Evolutionary conservation across 2,797 vertebrate genomes (phyloP).

Genomic region (Dendrocincla tyrannina): DNA sequence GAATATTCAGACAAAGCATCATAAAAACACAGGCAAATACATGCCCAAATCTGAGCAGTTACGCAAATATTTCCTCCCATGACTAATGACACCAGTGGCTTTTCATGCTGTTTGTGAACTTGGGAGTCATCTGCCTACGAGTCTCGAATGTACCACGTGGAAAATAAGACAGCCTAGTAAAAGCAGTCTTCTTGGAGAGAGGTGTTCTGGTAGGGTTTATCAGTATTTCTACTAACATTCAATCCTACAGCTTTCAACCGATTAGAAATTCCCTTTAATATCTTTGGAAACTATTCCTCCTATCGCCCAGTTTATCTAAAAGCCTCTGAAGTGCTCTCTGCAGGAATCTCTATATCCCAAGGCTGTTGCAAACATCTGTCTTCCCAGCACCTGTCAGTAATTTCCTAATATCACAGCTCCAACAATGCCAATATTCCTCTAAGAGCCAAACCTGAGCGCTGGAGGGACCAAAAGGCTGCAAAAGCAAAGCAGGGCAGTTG

Average conservation of each 20-base stretch:
- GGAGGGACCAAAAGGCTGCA: neutral
- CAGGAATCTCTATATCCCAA: neutral
- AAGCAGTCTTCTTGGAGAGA: neutral
- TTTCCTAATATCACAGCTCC: neutral
- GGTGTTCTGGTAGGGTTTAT: neutral
- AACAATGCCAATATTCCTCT: neutral
- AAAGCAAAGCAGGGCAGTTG: neutral
- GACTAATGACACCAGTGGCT: slow-evolving; percentile 11
- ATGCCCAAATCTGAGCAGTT: neutral
- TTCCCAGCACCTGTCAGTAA: neutral
- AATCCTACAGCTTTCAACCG: neutral
- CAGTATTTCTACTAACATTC: neutral
- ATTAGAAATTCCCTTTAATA: neutral
- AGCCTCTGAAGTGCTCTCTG: neutral
- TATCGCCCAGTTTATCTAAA: neutral
- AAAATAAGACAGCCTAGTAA: neutral
- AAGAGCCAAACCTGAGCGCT: neutral
- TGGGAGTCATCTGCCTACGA: neutral
- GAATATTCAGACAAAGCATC: neutral
- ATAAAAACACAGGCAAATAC: slow-evolving; percentile 23
- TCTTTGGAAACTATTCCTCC: neutral
- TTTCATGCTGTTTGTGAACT: neutral
- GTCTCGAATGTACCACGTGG: neutral
- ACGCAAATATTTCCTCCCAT: slow-evolving; percentile 22
- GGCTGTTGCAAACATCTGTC: slow-evolving; percentile 26